Evolutionary conservation across 2,797 vertebrate species (phyloP).

Genomic region (Rhabdophis nuchalis): DNA sequence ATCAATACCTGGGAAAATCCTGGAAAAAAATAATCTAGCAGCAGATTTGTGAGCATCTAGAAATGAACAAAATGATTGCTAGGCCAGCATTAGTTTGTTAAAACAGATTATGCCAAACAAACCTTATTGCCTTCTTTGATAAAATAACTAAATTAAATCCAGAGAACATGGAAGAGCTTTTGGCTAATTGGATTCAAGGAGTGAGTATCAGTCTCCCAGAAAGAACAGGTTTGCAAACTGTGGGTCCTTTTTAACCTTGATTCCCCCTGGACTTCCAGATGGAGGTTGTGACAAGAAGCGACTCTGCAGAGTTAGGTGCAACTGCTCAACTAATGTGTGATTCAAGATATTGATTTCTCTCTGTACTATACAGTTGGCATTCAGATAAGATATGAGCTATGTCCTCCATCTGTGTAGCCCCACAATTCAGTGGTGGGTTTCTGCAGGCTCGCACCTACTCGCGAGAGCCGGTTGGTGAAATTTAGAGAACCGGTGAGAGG

Average conservation of each 20-base stretch:
- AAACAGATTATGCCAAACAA: neutral
- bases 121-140: neutral
- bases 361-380: neutral
- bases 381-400: neutral
- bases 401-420: neutral
- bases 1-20: neutral
- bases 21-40: neutral
- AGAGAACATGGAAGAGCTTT: neutral
- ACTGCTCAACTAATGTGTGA: neutral
- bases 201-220: neutral
- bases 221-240: neutral
- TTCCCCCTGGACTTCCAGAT: neutral
- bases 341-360: neutral
- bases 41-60: too few species aligned
- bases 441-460: too few species aligned
- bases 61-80: neutral
- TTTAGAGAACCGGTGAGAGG: too few species aligned
- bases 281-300: neutral
- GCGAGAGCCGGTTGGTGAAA: too few species aligned
- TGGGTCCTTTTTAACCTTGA: neutral
- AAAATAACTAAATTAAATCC: neutral
- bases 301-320: neutral
- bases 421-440: too few species aligned
- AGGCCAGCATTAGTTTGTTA: too few species aligned
- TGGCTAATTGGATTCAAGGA: neutral